These are phyloP conservation scores for Drosophila subpulchrella DNA, from an alignment of 1,140 invertebrate species.

Conservation along the genomic window DNA sequence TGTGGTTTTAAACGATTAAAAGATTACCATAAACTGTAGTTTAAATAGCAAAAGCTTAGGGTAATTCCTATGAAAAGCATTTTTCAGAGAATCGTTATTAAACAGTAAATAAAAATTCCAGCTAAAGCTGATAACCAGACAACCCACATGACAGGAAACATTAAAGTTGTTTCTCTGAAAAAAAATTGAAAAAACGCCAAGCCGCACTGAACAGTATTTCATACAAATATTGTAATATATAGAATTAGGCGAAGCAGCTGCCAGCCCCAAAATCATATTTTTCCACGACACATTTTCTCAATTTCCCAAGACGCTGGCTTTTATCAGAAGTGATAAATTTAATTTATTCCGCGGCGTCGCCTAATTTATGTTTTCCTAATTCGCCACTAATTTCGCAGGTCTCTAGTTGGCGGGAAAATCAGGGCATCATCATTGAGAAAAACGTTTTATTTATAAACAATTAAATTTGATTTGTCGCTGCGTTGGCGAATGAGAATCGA, in stretches of 20 bases:
- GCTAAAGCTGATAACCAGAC: conserved; percentile 5
- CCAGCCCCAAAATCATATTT: conserved; percentile 24
- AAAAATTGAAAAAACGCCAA: not conserved
- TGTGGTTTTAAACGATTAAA: not conserved
- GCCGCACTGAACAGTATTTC: not conserved
- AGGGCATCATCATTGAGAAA: conserved; percentile 65
- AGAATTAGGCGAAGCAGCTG: not conserved
- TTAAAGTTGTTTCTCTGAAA: not conserved
- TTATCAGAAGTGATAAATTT: conserved; percentile 73
- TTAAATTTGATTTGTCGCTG: conserved; percentile 79
- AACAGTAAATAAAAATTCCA: not conserved
- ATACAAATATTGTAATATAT: conserved; percentile 12
- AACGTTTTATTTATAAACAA: conserved; percentile 84
- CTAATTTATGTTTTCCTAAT: conserved; percentile 80
- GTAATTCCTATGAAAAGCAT: not conserved
- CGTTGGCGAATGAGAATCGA: conserved; percentile 44
- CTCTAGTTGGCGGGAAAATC: conserved; percentile 13
- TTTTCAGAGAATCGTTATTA: not conserved
- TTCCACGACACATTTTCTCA: conserved; percentile 52
- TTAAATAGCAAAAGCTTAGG: not conserved
- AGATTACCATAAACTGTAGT: not conserved
- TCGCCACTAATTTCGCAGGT: conserved; percentile 75
- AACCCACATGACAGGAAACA: not conserved
- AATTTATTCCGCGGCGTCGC: conserved; percentile 66
- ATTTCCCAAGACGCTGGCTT: conserved; percentile 54